Conservation (phyloP, 2,888 invertebrate species). For the Amblyteles armatorius region DNA sequence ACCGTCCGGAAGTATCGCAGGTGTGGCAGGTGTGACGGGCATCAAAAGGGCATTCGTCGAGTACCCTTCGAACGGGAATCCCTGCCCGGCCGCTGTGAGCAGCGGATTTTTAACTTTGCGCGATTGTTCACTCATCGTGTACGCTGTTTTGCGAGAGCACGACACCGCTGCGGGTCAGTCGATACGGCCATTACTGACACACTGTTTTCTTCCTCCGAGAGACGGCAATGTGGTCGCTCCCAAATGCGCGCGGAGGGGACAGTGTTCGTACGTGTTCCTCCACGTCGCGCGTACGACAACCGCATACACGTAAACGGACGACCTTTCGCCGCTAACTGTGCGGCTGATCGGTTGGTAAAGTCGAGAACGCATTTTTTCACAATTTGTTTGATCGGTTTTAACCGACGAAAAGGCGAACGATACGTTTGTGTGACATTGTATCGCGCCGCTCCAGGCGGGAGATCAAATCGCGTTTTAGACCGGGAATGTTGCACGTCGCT, state of each 20-base stretch:
- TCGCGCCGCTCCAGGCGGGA: not conserved
- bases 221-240: slow-evolving; percentile 35
- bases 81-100: slow-evolving; percentile 90
- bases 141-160: slow-evolving; percentile 16
- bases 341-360: slow-evolving; percentile 21
- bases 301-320: slow-evolving; percentile 12
- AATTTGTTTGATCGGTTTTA: not conserved
- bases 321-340: not conserved
- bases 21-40: slow-evolving; percentile 86
- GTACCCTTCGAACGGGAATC: slow-evolving; percentile 90
- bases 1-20: slow-evolving; percentile 80
- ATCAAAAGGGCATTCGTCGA: slow-evolving; percentile 90
- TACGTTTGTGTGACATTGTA: not conserved
- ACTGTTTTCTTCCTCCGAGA: slow-evolving; percentile 23
- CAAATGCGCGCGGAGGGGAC: slow-evolving; percentile 41
- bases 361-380: not conserved
- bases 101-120: slow-evolving; percentile 88
- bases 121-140: slow-evolving; percentile 84
- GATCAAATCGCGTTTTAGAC: too few species aligned
- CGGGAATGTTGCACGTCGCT: too few species aligned
- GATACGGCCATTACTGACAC: slow-evolving; percentile 67
- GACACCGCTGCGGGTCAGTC: slow-evolving; percentile 36
- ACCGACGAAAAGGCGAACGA: not conserved
- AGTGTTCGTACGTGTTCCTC: slow-evolving; percentile 50
- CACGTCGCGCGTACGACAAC: slow-evolving; percentile 70